These are phyloP conservation scores for Drosophila sordidula DNA, from an alignment of 2,888 invertebrate species.

Conservation along the genomic window DNA sequence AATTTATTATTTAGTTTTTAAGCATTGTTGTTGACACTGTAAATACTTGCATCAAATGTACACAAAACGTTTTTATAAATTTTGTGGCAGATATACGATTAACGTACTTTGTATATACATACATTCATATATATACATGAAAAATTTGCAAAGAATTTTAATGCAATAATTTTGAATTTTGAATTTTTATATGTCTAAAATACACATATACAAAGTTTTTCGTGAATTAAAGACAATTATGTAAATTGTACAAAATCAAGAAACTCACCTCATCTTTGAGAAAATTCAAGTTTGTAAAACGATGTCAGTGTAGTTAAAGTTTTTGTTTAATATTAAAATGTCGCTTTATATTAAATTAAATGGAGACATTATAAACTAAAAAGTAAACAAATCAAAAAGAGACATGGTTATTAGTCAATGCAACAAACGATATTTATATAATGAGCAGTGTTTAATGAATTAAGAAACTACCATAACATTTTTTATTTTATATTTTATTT, in stretches of 20 bases:
- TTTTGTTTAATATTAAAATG: not conserved
- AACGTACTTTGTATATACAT: slow-evolving; percentile 27
- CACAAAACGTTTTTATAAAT: slow-evolving; percentile 32
- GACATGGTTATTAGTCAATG: slow-evolving; percentile 64
- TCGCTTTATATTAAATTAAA: not conserved
- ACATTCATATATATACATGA: slow-evolving; percentile 18
- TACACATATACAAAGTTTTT: not conserved
- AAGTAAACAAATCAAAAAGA: slow-evolving; percentile 8
- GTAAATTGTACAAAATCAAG: slow-evolving; percentile 9
- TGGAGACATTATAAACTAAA: not conserved
- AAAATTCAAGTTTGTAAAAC: not conserved
- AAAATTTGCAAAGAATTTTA: slow-evolving; percentile 33
- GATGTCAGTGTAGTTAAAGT: not conserved
- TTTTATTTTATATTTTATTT: slow-evolving; percentile 26
- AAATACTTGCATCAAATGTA: slow-evolving; percentile 76
- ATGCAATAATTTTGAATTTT: slow-evolving; percentile 1
- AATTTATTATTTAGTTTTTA: slow-evolving; percentile 80
- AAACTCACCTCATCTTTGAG: not conserved
- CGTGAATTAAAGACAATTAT: slow-evolving; percentile 5
- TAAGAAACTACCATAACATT: slow-evolving; percentile 24
- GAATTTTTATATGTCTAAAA: slow-evolving; percentile 24
- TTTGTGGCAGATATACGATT: slow-evolving; percentile 20
- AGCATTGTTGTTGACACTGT: slow-evolving; percentile 82
- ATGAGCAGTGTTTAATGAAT: slow-evolving; percentile 21
- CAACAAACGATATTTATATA: slow-evolving; percentile 70